phyloP scores from a whole-genome alignment of 2,888 invertebrate genomes.

The Dimorphilus gyrociliatus region DNA sequence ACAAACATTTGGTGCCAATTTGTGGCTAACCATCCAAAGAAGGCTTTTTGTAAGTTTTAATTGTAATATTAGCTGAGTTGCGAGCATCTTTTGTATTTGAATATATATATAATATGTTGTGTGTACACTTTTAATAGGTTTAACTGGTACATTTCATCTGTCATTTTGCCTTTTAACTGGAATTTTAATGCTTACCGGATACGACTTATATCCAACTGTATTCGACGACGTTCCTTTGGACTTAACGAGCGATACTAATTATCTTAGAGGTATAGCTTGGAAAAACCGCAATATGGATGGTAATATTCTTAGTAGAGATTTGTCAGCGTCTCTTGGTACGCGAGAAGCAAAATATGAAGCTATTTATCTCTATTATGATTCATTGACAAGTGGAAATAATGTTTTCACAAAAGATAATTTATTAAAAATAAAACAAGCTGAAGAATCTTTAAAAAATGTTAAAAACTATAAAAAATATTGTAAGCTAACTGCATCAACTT shows the following conservation, averaged over 20 bases:
- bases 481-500: slow-evolving; percentile 5
- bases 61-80: too few relatives aligned
- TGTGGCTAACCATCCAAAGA: too few relatives aligned
- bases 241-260: slow-evolving; percentile 14
- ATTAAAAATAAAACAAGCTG: slow-evolving; percentile 13
- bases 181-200: slow-evolving; percentile 6
- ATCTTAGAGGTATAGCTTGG: slow-evolving; percentile 15
- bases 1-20: too few relatives aligned
- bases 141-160: too few relatives aligned
- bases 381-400: slow-evolving; percentile 15
- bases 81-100: too few relatives aligned
- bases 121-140: too few relatives aligned
- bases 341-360: background rate
- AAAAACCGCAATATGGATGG: slow-evolving; percentile 2
- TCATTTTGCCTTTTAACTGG: slow-evolving; percentile 7
- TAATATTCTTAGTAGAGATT: slow-evolving; percentile 4
- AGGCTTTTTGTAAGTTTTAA: too few relatives aligned
- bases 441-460: slow-evolving; percentile 10
- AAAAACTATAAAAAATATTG: slow-evolving; percentile 8
- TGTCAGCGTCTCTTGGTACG: background rate
- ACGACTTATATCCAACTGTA: slow-evolving; percentile 9
- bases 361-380: slow-evolving; percentile 3
- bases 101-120: too few relatives aligned
- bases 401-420: slow-evolving; percentile 17
- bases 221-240: slow-evolving; percentile 14